Conservation (phyloP, 1,140 invertebrate genomes). For the Zophobas morio region DNA sequence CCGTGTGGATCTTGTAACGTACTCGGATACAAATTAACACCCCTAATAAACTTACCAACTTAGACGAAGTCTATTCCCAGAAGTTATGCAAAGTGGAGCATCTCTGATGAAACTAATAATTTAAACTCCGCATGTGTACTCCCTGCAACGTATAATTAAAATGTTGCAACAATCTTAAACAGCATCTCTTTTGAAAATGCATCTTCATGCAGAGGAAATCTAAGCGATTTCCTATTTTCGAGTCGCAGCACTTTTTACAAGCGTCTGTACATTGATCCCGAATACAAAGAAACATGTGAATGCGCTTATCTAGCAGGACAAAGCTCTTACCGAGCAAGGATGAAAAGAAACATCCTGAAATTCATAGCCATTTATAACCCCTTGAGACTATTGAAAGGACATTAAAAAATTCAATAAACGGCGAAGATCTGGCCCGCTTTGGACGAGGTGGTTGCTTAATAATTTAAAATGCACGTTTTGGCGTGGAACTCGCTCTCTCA, state of each 20-base stretch:
- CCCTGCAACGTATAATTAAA: neutral
- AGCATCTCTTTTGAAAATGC: neutral
- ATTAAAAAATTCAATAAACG: slow-evolving; percentile 37
- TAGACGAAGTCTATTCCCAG: slow-evolving; percentile 6
- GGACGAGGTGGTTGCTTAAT: neutral
- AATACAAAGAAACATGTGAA: slow-evolving; percentile 38
- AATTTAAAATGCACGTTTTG: neutral
- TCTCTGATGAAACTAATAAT: slow-evolving; percentile 35
- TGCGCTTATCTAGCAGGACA: slow-evolving; percentile 38
- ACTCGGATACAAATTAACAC: slow-evolving; percentile 19
- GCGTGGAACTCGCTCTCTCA: neutral
- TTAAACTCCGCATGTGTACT: slow-evolving; percentile 8
- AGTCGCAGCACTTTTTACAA: neutral
- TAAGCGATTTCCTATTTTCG: neutral
- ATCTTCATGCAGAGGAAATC: neutral
- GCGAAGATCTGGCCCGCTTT: neutral
- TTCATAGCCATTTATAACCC: slow-evolving; percentile 19
- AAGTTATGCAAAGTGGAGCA: slow-evolving; percentile 23
- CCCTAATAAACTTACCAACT: slow-evolving; percentile 21
- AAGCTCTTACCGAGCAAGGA: slow-evolving; percentile 21
- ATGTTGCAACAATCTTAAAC: neutral
- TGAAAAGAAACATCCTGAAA: slow-evolving; percentile 30
- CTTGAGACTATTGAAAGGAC: slow-evolving; percentile 20
- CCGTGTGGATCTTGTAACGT: neutral
- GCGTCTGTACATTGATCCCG: slow-evolving; percentile 9